These are phyloP conservation scores for Apodemus speciosus DNA, from an alignment of 2,113 vertebrate genomes.

Conservation along the genomic window DNA sequence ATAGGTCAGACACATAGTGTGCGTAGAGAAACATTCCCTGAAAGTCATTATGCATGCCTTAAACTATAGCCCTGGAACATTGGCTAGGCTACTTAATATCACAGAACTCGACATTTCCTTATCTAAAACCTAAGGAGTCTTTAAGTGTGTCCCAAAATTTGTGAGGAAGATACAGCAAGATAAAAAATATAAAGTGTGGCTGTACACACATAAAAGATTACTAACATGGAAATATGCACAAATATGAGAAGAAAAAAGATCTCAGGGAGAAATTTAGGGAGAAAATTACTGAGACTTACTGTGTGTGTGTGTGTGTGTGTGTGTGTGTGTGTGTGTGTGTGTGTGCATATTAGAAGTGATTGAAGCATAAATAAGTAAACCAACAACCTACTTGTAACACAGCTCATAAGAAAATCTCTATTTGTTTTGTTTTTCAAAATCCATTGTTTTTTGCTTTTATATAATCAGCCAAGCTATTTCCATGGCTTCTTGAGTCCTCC, in stretches of 20 bases:
- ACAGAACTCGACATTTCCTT: neutral
- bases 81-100: neutral
- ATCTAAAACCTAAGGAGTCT: neutral
- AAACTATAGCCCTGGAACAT: neutral
- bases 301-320: neutral
- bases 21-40: neutral
- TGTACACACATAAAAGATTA: neutral
- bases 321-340: neutral
- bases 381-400: neutral
- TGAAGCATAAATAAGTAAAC: neutral
- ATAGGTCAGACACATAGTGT: neutral
- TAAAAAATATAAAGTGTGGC: neutral
- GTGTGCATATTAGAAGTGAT: neutral
- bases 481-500: conserved; percentile 24
- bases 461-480: conserved; percentile 13
- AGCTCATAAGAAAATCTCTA: conserved; percentile 19
- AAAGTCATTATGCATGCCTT: neutral
- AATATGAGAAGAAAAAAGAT: conserved; percentile 4
- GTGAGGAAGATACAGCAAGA: neutral
- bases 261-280: neutral
- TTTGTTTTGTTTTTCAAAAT: conserved; percentile 41
- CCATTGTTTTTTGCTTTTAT: neutral
- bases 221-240: neutral
- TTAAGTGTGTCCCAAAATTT: neutral
- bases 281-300: neutral